Base-by-base conservation (phyloP, 2,113 vertebrate genomes). In the Taxidea taxus region DNA sequence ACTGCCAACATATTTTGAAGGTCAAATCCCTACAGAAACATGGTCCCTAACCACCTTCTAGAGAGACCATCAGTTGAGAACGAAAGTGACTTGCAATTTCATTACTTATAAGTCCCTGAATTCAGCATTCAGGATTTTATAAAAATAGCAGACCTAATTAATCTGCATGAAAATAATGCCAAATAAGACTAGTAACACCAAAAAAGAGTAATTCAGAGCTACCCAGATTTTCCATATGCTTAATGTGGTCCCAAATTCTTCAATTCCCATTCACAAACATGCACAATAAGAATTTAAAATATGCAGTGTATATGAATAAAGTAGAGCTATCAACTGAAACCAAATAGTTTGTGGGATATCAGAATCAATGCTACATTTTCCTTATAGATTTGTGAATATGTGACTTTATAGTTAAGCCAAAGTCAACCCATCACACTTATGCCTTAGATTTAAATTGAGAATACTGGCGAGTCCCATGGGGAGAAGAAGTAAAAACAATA, bases 361-460 rank as follows among this genome's bases (percentile, higher is more conserved):
- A 44, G 87, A 97, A 95, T 92, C 90, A 92, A 60, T 85, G 58
- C 51, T 80, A 75, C n/a, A 15, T 82, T 97, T 97, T 92, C 80
- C 91, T 92, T 94, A 66, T 66, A 64, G 72, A 62, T 74, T 97
- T 42, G 56, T 23, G 94, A 97, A 91, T 95, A 80, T 87, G 83
- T 60, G 81, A 90, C 92, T 97, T 97, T 97, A 84, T 58, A 91
- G 84, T 92, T 31, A 94, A 95, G 95, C 94, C 95, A 96, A 95
- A 97, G 91, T 96, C 94, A 97, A 47, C 62, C 80, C 68, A 42
- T 94, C 92, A 80, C 80, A 95, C 84, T 95, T 92, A 87, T 27
- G 85, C 58, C 87, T 95, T 95, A 68, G 91, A 93, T 96, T 88
- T 96, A 93, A 95, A 93, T 87, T 88, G 81, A 96, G 96, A 97